phyloP scores from a whole-genome alignment of 1,140 invertebrate species.

The Druon quercuslanigerum region DNA sequence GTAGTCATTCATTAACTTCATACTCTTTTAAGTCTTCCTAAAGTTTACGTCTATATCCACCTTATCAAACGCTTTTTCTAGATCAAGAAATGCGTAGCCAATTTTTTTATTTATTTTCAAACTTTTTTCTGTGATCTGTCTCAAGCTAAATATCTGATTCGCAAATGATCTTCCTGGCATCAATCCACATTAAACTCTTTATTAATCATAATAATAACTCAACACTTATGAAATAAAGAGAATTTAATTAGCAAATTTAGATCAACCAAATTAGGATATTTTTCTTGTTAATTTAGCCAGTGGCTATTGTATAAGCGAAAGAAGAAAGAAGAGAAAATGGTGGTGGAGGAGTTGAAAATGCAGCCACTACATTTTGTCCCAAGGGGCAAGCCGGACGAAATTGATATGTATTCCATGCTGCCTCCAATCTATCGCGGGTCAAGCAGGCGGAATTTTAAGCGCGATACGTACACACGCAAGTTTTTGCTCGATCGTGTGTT shows the following conservation, averaged over 20 bases:
- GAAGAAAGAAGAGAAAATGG: slow-evolving; percentile 44
- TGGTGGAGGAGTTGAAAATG: slow-evolving; percentile 55
- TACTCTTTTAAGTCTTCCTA: too few relatives aligned
- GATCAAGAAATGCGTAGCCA: too few relatives aligned
- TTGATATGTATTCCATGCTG: slow-evolving; percentile 76
- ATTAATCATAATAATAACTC: too few relatives aligned
- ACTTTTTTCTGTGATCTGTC: too few relatives aligned
- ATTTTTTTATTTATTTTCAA: too few relatives aligned
- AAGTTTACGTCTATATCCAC: too few relatives aligned
- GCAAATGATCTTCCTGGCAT: too few relatives aligned
- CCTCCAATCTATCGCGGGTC: slow-evolving; percentile 76
- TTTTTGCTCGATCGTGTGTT: slow-evolving; percentile 36
- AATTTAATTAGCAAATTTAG: neutral
- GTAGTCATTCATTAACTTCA: too few relatives aligned
- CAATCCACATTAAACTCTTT: too few relatives aligned
- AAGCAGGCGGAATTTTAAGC: slow-evolving; percentile 76
- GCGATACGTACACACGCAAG: slow-evolving; percentile 54
- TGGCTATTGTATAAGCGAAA: slow-evolving; percentile 40
- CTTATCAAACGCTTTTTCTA: too few relatives aligned
- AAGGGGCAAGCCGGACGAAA: slow-evolving; percentile 68
- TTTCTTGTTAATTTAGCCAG: neutral
- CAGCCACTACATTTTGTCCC: slow-evolving; percentile 61
- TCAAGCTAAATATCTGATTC: too few relatives aligned
- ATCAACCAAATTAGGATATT: neutral
- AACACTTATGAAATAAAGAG: too few relatives aligned